phyloP scores from a whole-genome alignment of 2,888 invertebrate species.

The Plagodis pulveraria region DNA sequence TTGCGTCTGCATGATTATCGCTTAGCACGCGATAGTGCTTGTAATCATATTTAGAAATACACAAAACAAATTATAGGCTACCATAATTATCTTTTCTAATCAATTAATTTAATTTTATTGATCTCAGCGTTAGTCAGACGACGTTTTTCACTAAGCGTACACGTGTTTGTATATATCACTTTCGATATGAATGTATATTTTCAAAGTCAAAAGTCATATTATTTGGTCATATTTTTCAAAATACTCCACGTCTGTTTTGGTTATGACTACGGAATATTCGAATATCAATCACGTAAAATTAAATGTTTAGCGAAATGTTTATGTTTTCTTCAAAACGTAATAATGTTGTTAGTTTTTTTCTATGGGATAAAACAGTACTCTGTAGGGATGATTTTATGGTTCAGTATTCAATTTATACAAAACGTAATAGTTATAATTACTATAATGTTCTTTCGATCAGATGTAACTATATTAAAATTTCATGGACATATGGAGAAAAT shows the following conservation, averaged over 20 bases:
- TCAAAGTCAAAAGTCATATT: neutral
- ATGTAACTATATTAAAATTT: neutral
- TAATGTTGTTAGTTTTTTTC: neutral
- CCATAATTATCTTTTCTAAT: too few relatives aligned
- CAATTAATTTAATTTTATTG: too few relatives aligned
- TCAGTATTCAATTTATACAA: neutral
- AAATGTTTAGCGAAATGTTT: neutral
- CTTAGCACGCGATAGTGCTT: too few relatives aligned
- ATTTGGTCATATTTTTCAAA: neutral
- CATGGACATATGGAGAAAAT: neutral
- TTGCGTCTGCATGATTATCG: too few relatives aligned
- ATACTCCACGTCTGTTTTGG: conserved; percentile 1
- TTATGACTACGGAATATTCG: neutral
- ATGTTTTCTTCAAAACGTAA: neutral
- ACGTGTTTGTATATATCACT: too few relatives aligned
- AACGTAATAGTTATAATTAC: neutral
- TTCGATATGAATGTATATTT: neutral
- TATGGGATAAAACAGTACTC: neutral
- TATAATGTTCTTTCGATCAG: neutral
- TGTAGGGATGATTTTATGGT: neutral
- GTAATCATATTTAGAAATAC: too few relatives aligned
- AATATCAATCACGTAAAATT: neutral
- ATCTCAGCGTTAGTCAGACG: too few relatives aligned
- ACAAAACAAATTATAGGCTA: too few relatives aligned
- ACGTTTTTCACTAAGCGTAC: too few relatives aligned